phyloP scores from a whole-genome alignment of 2,888 invertebrate species.

The Saturnia japonica region DNA sequence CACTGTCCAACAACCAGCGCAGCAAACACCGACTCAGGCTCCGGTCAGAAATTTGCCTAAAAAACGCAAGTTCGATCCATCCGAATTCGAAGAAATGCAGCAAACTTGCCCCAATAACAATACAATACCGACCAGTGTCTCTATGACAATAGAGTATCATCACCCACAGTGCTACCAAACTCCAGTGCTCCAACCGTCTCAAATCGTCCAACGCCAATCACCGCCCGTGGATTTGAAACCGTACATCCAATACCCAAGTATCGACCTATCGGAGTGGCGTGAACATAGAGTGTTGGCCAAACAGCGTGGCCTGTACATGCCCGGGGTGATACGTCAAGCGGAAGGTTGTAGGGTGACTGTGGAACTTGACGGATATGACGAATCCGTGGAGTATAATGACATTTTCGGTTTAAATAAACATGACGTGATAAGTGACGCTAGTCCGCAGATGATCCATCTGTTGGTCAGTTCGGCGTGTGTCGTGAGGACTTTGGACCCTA shows the following conservation, averaged over 20 bases:
- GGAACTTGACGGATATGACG: conserved; percentile 90
- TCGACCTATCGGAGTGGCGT: conserved; percentile 96
- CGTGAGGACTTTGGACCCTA: conserved; percentile 84
- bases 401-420: conserved; percentile 90
- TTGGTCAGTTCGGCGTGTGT: conserved; percentile 91
- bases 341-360: conserved; percentile 88
- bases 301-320: conserved; percentile 90
- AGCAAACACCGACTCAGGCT: conserved; percentile 75
- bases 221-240: conserved; percentile 81
- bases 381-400: conserved; percentile 87
- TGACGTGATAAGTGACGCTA: conserved; percentile 96
- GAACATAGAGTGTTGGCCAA: conserved; percentile 96
- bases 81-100: conserved; percentile 87
- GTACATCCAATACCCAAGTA: conserved; percentile 79
- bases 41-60: conserved; percentile 93
- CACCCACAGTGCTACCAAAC: conserved; percentile 51
- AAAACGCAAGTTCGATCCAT: conserved; percentile 93
- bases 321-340: conserved; percentile 92
- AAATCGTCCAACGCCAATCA: conserved; percentile 73
- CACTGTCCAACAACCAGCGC: conserved; percentile 50
- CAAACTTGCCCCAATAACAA: conserved; percentile 74
- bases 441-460: conserved; percentile 92
- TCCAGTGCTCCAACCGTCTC: conserved; percentile 63
- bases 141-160: conserved; percentile 58
- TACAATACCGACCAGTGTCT: conserved; percentile 46